phyloP scores from a whole-genome alignment of 2,113 vertebrate species.

The Prunella himalayana region DNA sequence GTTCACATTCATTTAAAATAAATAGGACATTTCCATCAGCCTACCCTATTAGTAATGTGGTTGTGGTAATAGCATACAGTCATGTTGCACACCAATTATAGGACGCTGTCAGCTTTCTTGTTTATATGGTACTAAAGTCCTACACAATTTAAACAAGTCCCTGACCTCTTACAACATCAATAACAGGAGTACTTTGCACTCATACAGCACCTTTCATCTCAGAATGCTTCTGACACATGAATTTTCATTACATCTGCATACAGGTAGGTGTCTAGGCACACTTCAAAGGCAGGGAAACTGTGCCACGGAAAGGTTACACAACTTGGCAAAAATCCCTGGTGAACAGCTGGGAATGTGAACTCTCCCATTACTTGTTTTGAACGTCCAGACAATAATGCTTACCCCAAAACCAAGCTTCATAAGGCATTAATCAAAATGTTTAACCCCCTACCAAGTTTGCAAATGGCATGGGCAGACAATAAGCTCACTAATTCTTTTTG shows the following conservation, averaged over 20 bases:
- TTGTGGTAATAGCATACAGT: not conserved
- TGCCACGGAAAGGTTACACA: not conserved
- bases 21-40: not conserved
- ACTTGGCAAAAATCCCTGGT: not conserved
- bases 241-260: not conserved
- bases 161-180: conserved; percentile 8
- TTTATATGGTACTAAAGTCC: conserved; percentile 1
- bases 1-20: not conserved
- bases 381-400: not conserved
- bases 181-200: conserved; percentile 16
- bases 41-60: not conserved
- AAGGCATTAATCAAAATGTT: conserved; percentile 62
- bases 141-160: not conserved
- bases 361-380: conserved; percentile 12
- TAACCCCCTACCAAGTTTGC: conserved; percentile 54
- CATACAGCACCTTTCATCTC: not conserved
- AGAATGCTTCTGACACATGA: not conserved
- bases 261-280: not conserved
- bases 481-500: conserved; percentile 59
- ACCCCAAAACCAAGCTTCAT: conserved; percentile 30
- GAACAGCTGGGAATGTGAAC: conserved; percentile 44
- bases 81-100: not conserved
- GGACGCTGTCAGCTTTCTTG: not conserved
- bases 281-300: conserved; percentile 32
- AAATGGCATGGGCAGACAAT: conserved; percentile 18